These are phyloP conservation scores for Prunella strophiata DNA, from an alignment of 2,797 vertebrate species.

Conservation along the genomic window DNA sequence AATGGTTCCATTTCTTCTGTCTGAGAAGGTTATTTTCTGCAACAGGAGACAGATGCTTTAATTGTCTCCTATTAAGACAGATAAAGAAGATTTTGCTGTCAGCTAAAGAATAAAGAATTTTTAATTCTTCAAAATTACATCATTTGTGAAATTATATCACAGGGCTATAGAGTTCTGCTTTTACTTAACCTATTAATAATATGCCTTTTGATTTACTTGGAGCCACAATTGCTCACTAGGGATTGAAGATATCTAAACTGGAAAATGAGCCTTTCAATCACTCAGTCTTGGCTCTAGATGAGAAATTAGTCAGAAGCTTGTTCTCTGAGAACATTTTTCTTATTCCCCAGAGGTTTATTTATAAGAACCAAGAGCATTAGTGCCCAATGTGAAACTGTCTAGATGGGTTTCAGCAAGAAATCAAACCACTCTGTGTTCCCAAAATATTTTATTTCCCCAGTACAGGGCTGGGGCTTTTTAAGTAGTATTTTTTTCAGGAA, in stretches of 20 bases:
- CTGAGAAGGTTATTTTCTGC: not conserved
- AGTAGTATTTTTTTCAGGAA: not conserved
- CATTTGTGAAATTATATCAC: not conserved
- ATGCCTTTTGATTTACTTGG: conserved; percentile 24
- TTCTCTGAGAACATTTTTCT: not conserved
- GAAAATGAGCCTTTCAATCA: conserved; percentile 32
- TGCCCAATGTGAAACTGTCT: not conserved
- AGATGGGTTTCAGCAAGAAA: not conserved
- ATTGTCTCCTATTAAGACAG: not conserved
- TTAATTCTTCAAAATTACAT: not conserved
- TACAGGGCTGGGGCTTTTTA: not conserved
- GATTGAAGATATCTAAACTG: conserved; percentile 10
- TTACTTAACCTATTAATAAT: conserved; percentile 26
- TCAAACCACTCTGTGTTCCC: not conserved
- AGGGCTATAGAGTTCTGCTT: not conserved
- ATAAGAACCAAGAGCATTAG: not conserved
- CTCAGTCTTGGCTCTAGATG: not conserved
- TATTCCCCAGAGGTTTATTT: not conserved
- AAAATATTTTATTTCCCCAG: not conserved
- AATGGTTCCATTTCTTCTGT: not conserved
- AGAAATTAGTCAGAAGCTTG: not conserved
- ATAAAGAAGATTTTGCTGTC: not conserved
- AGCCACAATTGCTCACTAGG: not conserved
- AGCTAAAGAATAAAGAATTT: not conserved
- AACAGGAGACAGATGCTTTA: not conserved